Percentiles rank a stretch among this genome's conserved stretches.
Evolutionary conservation across 2,888 invertebrate species (phyloP).

Genomic region (Agrochola circellaris): DNA sequence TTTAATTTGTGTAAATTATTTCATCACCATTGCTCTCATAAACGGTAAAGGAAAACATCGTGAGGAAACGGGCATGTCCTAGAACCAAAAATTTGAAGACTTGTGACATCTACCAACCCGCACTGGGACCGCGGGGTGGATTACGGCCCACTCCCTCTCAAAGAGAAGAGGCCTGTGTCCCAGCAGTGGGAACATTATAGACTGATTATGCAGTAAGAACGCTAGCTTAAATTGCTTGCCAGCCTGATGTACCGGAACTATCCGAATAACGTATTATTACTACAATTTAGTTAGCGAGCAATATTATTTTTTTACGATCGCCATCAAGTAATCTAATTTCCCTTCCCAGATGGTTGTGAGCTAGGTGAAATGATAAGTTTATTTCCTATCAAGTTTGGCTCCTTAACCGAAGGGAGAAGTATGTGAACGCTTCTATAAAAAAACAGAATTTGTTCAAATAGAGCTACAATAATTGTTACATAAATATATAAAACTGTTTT

Average conservation of each 20-base stretch:
- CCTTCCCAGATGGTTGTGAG: slow-evolving; percentile 44
- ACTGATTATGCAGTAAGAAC: not conserved
- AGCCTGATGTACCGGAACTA: slow-evolving; percentile 29
- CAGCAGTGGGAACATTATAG: too few species aligned
- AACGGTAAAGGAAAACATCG: too few species aligned
- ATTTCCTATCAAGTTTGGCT: not conserved
- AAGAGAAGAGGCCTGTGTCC: too few species aligned
- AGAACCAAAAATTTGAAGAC: too few species aligned
- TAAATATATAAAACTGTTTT: not conserved
- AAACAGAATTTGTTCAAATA: not conserved
- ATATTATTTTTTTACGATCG: slow-evolving; percentile 48
- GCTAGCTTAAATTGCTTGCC: slow-evolving; percentile 4
- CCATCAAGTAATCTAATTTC: slow-evolving; percentile 54
- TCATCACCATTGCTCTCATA: too few species aligned
- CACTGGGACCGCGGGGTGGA: too few species aligned
- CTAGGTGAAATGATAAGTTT: slow-evolving; percentile 12
- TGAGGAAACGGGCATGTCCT: too few species aligned
- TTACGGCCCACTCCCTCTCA: too few species aligned
- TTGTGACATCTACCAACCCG: too few species aligned
- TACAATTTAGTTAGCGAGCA: slow-evolving; percentile 34
- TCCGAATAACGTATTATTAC: slow-evolving; percentile 48
- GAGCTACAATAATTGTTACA: not conserved
- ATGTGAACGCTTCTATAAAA: too few species aligned
- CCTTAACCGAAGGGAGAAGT: not conserved
- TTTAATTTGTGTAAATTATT: too few species aligned